phyloP scores from a whole-genome alignment of 2,113 vertebrate species.

The Craseonycteris thonglongyai region DNA sequence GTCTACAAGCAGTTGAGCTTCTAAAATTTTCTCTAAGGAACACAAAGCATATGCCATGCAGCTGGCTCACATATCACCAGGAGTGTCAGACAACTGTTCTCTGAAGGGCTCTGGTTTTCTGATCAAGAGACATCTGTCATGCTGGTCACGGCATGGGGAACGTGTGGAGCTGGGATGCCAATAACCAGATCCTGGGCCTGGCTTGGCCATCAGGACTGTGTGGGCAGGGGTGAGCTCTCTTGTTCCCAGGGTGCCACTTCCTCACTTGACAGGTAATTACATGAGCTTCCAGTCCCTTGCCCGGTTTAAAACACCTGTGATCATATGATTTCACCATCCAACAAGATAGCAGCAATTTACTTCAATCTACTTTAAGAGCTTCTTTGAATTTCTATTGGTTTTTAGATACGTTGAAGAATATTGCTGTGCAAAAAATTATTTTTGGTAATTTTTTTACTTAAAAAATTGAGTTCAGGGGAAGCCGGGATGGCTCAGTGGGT shows the following conservation, averaged over 20 bases:
- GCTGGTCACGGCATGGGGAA: neutral
- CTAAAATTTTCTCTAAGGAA: constrained; percentile 28
- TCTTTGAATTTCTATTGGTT: neutral
- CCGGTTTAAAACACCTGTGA: neutral
- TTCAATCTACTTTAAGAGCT: neutral
- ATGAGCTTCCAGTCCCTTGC: neutral
- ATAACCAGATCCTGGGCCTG: neutral
- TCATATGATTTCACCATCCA: neutral
- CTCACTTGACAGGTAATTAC: neutral
- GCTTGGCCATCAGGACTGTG: neutral
- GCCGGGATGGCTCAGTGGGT: too few species aligned
- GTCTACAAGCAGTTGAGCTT: constrained; percentile 6
- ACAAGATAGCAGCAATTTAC: neutral
- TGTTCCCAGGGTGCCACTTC: neutral
- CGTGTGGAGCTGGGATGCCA: neutral
- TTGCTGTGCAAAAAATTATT: neutral
- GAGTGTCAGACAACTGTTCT: neutral
- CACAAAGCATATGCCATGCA: constrained; percentile 35
- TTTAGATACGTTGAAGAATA: neutral
- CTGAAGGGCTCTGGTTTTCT: constrained; percentile 41
- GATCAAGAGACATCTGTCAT: constrained; percentile 41
- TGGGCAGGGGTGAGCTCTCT: neutral
- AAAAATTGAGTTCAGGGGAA: neutral
- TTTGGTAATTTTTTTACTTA: neutral
- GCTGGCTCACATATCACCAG: constrained; percentile 48